A percentile compares a stretch with the other conserved stretches of the same genome.
phyloP scores from a whole-genome alignment of 2,113 vertebrate species.

The Laticauda colubrina region DNA sequence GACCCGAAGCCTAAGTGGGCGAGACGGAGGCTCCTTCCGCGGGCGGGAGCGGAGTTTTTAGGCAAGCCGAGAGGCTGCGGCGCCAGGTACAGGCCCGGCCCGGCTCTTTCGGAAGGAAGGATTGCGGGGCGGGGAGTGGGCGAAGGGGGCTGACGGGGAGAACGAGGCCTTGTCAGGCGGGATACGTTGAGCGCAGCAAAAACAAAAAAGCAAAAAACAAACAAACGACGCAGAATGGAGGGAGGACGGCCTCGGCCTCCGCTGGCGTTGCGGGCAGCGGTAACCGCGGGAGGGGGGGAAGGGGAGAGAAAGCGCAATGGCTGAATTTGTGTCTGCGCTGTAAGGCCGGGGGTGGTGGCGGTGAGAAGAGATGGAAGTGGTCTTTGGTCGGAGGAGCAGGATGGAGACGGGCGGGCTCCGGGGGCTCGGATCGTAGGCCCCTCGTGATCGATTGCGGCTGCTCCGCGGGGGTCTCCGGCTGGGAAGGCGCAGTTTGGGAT shows the following conservation, averaged over 20 bases:
- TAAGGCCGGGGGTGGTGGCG: background rate
- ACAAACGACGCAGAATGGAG: background rate
- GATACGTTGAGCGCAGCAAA: background rate
- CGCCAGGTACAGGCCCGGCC: background rate
- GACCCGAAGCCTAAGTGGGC: background rate
- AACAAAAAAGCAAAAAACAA: too few relatives aligned
- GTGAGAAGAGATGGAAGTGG: too few relatives aligned
- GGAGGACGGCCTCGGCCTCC: background rate
- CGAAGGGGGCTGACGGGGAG: background rate
- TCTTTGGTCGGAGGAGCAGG: background rate
- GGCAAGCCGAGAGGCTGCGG: background rate
- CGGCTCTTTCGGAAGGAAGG: background rate
- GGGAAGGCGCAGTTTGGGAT: background rate
- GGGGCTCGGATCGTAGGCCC: background rate
- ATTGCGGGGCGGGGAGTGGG: background rate
- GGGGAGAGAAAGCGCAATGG: background rate
- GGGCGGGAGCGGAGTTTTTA: conserved; percentile 18
- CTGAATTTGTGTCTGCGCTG: background rate
- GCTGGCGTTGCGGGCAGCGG: background rate
- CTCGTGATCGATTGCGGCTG: background rate
- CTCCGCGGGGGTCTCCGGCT: background rate
- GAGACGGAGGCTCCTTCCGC: background rate
- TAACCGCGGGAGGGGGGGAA: background rate
- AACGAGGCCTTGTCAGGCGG: background rate
- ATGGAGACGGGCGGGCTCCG: background rate